Conservation (phyloP, 1,140 invertebrate genomes). For the Lepidurus arcticus region DNA sequence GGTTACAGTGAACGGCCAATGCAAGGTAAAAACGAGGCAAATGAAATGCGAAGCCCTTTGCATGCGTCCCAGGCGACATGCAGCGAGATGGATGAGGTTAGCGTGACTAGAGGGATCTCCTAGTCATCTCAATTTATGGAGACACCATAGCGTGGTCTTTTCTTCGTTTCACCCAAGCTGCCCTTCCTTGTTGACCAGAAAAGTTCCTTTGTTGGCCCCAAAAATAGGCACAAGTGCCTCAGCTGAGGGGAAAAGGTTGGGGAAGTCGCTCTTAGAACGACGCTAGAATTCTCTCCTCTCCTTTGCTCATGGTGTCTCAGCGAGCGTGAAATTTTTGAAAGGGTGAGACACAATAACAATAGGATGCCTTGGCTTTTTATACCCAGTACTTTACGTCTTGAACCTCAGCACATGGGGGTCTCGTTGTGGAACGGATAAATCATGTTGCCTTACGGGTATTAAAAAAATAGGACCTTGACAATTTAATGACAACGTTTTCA, state of each 20-base stretch:
- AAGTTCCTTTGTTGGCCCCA: neutral
- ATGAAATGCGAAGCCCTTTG: neutral
- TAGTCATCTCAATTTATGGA: conserved; percentile 22
- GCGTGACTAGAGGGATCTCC: conserved; percentile 10
- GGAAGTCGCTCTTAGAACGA: too few relatives aligned
- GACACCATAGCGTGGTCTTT: conserved; percentile 8
- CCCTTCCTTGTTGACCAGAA: neutral
- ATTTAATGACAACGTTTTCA: neutral
- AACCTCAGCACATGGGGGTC: neutral
- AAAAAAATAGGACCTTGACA: neutral
- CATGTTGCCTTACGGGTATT: neutral
- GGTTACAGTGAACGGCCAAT: neutral
- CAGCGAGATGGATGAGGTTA: conserved; percentile 21
- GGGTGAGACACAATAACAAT: neutral
- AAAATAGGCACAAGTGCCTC: neutral
- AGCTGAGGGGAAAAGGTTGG: too few relatives aligned
- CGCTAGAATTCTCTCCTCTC: too few relatives aligned
- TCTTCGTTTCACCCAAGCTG: neutral
- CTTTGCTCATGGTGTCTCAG: neutral
- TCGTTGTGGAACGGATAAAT: neutral
- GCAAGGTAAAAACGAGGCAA: neutral
- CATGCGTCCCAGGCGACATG: conserved; percentile 8
- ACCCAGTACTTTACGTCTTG: neutral
- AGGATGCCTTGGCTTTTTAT: neutral
- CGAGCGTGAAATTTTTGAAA: neutral